Base-by-base conservation (phyloP, 2,113 vertebrate genomes). In the Chloebia gouldiae region DNA sequence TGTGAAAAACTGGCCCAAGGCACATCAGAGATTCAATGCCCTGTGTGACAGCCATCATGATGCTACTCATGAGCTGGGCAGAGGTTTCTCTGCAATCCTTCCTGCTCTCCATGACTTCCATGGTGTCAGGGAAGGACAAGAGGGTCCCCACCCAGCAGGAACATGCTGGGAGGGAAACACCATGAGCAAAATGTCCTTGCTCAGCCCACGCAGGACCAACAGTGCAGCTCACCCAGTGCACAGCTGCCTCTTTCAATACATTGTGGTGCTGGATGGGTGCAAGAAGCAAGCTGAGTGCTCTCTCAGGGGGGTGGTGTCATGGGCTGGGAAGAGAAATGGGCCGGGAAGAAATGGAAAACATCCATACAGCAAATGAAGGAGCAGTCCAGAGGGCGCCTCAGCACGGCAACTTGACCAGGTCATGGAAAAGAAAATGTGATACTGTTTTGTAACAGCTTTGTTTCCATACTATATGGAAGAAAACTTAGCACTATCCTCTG, bases 1-100 rank as follows among this genome's bases (percentile, higher is more conserved):
- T 21, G 1, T 42, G 70, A 71, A 89, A 85, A 75, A 68, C 5
- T 25, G 44, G 8, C 54, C 63, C 6, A 13, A 61, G 49, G 30
- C 63, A 47, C 1, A 1, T 7, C 5, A 1, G 71, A 60, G 81
- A 40, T 39, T 35, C 0, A 0, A 25, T 10, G 11, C 23, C 9
- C 1, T 0, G 0, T 33, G 37, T 6, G 4, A 39, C 28, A 40
- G 27, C 44, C 10, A 4, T 3, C 0, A n/a, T 65, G 35, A 10
- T 22, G 40, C 57, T 69, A 79, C 33, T 70, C 11, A 18, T 54
- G 57, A 57, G 57, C 35, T 56, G 61, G 47, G 31, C 4, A 10
- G 56, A 33, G 23, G 17, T 44, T 88, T 72, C 69, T 81, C 42
- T 9, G 2, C 20, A 79, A 72, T 20, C 28, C 12, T 75, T 13